A percentile compares a stretch with the other conserved stretches of the same genome.
Conservation (phyloP, 2,113 vertebrate species). For the Rhizomys pruinosus region DNA sequence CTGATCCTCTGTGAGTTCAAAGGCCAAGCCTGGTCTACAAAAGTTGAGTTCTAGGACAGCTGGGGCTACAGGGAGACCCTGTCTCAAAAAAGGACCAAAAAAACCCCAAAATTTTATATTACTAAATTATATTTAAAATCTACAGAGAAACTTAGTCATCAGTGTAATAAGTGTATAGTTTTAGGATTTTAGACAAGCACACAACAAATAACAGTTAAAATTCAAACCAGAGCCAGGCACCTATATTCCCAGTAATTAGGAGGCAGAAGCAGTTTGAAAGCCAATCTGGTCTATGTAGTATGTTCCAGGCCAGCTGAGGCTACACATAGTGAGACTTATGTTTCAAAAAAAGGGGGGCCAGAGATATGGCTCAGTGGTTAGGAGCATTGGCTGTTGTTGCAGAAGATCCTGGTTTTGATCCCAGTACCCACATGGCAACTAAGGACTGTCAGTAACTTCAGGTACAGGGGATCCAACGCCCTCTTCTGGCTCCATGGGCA, state of each 20-base stretch:
- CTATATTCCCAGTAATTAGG: not conserved
- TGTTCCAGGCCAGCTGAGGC: not conserved
- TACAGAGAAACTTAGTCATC: not conserved
- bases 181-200: not conserved
- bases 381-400: no score
- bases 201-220: not conserved
- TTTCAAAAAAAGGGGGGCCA: not conserved
- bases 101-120: not conserved
- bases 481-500: no score
- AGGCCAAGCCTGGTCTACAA: no score
- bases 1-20: no score
- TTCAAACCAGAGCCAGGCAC: not conserved
- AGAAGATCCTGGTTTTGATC: no score
- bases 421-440: no score
- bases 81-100: not conserved
- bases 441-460: no score
- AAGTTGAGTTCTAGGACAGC: no score
- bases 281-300: not conserved
- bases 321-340: not conserved
- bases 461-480: no score
- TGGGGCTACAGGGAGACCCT: no score
- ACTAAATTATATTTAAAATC: not conserved
- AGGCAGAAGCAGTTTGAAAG: not conserved
- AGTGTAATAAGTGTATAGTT: accelerated
- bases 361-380: no score